phyloP scores from a whole-genome alignment of 2,888 invertebrate species.

The Dryomyza anilis region DNA sequence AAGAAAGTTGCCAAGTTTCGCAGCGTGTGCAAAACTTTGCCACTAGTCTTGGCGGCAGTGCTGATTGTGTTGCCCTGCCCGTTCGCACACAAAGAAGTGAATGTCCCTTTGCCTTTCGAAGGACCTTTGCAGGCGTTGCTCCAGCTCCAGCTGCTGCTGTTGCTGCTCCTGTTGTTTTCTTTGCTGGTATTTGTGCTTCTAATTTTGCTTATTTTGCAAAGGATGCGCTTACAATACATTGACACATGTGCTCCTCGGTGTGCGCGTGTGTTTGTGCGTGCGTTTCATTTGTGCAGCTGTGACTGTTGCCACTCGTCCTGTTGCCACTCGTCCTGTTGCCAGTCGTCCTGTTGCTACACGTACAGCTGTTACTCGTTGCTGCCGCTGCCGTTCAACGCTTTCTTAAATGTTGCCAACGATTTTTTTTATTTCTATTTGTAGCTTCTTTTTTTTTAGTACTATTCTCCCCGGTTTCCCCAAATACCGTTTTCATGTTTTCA shows the following conservation, averaged over 20 bases:
- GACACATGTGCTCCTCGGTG: neutral
- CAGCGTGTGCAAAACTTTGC: neutral
- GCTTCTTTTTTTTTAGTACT: neutral
- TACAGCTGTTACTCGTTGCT: too few relatives aligned
- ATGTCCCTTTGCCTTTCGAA: constrained; percentile 22
- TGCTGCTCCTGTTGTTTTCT: neutral
- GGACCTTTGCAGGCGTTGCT: constrained; percentile 14
- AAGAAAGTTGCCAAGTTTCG: constrained; percentile 5
- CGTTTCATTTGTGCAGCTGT: constrained; percentile 15
- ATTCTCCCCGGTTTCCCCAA: neutral
- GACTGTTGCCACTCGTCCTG: constrained; percentile 6
- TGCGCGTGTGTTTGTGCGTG: neutral
- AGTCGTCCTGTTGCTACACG: neutral
- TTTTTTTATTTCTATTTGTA: constrained; percentile 5
- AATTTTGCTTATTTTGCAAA: neutral
- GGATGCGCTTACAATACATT: constrained; percentile 3
- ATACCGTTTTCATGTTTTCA: neutral
- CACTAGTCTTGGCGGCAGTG: too few relatives aligned
- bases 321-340: neutral
- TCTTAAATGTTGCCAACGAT: constrained; percentile 3
- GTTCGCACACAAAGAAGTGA: neutral
- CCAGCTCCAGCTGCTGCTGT: neutral
- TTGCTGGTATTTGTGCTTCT: constrained; percentile 8
- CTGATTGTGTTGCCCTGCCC: neutral
- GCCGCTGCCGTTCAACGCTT: neutral